A percentile compares a stretch with the other conserved stretches of the same genome.
Evolutionary conservation across 2,797 vertebrate genomes (phyloP).

Genomic region (Catamblyrhynchus diadema): DNA sequence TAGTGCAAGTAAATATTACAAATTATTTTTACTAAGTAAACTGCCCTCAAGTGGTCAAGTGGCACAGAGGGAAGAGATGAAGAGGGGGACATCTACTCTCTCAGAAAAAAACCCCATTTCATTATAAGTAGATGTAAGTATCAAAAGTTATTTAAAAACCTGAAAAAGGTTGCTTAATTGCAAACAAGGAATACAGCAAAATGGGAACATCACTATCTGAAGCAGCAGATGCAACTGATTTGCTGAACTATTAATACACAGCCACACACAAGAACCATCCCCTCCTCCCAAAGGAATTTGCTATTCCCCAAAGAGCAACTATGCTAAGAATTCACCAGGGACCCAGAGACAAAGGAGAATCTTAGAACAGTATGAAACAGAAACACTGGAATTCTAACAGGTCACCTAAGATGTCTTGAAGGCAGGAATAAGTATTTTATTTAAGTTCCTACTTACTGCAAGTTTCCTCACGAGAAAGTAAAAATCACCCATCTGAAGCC

Average conservation of each 20-base stretch:
- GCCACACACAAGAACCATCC: background rate
- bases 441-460: background rate
- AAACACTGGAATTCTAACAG: background rate
- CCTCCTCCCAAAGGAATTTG: background rate
- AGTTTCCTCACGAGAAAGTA: background rate
- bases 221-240: background rate
- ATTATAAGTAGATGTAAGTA: background rate
- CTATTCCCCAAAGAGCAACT: background rate
- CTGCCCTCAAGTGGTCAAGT: background rate
- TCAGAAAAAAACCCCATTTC: background rate
- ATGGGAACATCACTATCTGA: background rate
- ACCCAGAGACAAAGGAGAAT: background rate
- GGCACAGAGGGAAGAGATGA: background rate
- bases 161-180: background rate
- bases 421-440: background rate
- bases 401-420: background rate
- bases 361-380: background rate
- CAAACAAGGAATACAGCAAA: background rate
- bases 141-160: background rate
- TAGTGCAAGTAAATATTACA: background rate
- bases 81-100: background rate
- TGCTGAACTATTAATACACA: background rate
- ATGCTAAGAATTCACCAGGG: conserved; percentile 18
- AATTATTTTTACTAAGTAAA: background rate
- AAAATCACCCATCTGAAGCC: background rate